Percentiles rank a stretch among this genome's conserved stretches.
phyloP scores from a whole-genome alignment of 92 coral and sea anemone species.

The Bergia sp. region DNA sequence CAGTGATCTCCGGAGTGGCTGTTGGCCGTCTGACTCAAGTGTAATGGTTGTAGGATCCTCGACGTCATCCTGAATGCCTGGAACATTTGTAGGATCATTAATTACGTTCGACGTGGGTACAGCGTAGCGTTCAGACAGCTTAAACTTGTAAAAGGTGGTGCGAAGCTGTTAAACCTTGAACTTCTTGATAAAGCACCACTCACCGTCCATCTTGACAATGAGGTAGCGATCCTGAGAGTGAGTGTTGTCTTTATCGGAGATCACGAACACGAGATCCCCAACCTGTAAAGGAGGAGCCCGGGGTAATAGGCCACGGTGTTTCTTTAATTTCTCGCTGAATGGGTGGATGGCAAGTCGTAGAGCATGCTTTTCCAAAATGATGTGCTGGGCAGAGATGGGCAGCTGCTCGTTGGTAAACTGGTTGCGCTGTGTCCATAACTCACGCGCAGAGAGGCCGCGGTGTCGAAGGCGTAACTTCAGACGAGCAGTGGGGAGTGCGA shows the following conservation, averaged over 20 bases:
- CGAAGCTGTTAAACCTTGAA: slow-evolving; percentile 26
- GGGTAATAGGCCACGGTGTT: not conserved
- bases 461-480: slow-evolving; percentile 26
- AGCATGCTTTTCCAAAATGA: not conserved
- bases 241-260: not conserved
- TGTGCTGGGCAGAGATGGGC: not conserved
- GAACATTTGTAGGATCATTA: not conserved
- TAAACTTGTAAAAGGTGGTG: not conserved
- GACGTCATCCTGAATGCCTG: slow-evolving; percentile 11
- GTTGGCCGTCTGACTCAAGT: not conserved
- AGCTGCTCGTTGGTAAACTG: slow-evolving; percentile 34
- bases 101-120: slow-evolving; percentile 20
- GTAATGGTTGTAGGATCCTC: too few species aligned
- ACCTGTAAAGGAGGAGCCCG: not conserved
- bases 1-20: slow-evolving; percentile 30
- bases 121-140: slow-evolving; percentile 29
- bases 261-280: not conserved
- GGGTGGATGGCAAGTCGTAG: not conserved
- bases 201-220: slow-evolving; percentile 15
- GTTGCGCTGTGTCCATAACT: slow-evolving; percentile 42
- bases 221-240: slow-evolving; percentile 8
- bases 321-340: not conserved
- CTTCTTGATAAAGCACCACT: slow-evolving; percentile 6
- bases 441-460: slow-evolving; percentile 30
- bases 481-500: slow-evolving; percentile 20